Conservation (phyloP, 2,797 vertebrate genomes). For the Pogoniulus pusillus region DNA sequence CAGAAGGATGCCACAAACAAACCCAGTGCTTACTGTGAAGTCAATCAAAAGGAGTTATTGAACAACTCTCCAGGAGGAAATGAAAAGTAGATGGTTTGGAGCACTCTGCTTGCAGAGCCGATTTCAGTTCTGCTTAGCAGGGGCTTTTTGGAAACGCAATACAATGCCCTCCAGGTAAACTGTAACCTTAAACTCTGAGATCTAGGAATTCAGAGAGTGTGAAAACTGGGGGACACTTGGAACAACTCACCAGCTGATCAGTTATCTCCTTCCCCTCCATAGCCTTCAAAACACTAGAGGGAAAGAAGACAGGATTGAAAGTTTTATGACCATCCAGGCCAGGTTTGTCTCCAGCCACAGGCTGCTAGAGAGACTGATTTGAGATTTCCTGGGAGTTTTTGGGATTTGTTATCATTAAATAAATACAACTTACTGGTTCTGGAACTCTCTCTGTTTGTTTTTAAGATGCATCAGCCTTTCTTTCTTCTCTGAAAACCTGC, state of each 20-base stretch:
- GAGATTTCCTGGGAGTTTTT: not conserved
- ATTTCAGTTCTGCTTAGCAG: not conserved
- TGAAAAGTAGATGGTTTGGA: not conserved
- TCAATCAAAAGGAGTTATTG: not conserved
- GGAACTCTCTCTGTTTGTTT: constrained; percentile 88
- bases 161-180: not conserved
- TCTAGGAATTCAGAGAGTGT: constrained; percentile 8
- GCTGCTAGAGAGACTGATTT: not conserved
- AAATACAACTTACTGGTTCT: constrained; percentile 84
- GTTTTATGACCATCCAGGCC: not conserved
- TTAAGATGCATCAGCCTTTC: constrained; percentile 86
- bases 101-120: not conserved
- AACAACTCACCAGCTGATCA: constrained; percentile 88
- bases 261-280: constrained; percentile 88
- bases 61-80: not conserved
- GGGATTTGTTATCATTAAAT: not conserved
- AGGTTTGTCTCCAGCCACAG: not conserved
- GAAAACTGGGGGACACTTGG: not conserved
- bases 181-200: not conserved
- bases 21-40: not conserved
- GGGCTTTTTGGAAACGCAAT: not conserved
- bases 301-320: not conserved
- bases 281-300: constrained; percentile 83
- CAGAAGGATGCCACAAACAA: not conserved
- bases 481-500: constrained; percentile 90